phyloP scores from a whole-genome alignment of 2,113 vertebrate species.

The Petrocephalus microphthalmus region DNA sequence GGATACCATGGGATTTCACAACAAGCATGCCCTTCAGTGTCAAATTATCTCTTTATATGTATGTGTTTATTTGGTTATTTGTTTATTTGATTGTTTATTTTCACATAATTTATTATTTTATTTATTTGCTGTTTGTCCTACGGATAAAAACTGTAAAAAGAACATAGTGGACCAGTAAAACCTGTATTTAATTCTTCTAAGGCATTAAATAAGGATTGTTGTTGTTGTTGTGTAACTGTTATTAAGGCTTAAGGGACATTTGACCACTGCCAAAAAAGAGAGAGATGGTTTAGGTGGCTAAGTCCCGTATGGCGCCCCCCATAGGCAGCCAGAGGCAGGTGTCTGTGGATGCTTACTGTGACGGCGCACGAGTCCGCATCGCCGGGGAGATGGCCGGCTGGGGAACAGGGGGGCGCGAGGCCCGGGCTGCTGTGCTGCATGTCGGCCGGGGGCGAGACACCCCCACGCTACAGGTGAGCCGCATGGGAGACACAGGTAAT shows the following conservation, averaged over 20 bases:
- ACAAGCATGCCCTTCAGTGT: no score
- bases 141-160: neutral
- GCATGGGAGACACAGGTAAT: neutral
- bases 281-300: neutral
- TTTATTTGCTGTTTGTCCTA: neutral
- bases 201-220: neutral
- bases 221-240: neutral
- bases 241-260: neutral
- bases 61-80: neutral
- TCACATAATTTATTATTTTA: neutral
- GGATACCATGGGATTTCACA: neutral
- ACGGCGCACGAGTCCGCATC: slow-evolving; percentile 29
- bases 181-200: neutral
- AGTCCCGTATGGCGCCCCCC: neutral
- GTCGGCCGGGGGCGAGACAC: slow-evolving; percentile 22
- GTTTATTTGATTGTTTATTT: neutral
- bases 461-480: slow-evolving; percentile 47
- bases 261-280: no score
- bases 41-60: neutral
- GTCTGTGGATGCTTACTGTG: slow-evolving; percentile 33
- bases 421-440: slow-evolving; percentile 46
- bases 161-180: neutral
- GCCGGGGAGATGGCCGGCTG: slow-evolving; percentile 44
- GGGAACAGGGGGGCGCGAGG: slow-evolving; percentile 46
- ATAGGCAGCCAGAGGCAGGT: slow-evolving; percentile 46